phyloP scores from a whole-genome alignment of 2,113 vertebrate genomes.

The Ardeotis arabs region DNA sequence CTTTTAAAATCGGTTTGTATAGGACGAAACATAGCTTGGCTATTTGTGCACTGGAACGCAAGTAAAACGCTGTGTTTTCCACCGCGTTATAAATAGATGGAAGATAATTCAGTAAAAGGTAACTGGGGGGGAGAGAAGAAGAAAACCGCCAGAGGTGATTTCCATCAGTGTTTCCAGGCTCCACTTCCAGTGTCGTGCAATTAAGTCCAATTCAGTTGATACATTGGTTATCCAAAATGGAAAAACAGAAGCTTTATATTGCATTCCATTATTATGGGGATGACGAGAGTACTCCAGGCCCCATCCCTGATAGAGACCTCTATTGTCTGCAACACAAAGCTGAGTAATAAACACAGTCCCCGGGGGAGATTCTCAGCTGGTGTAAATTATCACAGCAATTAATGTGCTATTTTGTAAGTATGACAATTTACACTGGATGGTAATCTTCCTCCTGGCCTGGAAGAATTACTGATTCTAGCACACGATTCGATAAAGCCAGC shows the following conservation, averaged over 20 bases:
- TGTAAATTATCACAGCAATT: slow-evolving; percentile 62
- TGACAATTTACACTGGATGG: slow-evolving; percentile 55
- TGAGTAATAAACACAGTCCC: slow-evolving; percentile 34
- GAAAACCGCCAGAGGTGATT: not conserved
- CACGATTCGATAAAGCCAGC: not conserved
- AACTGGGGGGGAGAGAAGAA: accelerated
- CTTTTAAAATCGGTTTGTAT: not conserved
- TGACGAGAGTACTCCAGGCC: slow-evolving; percentile 20
- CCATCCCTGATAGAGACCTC: not conserved
- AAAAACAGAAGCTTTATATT: slow-evolving; percentile 32
- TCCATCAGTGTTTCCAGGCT: not conserved
- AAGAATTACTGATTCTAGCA: slow-evolving; percentile 24
- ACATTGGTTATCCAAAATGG: not conserved
- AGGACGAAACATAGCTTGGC: not conserved
- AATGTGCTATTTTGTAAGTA: slow-evolving; percentile 54
- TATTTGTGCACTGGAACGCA: not conserved
- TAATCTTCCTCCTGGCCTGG: slow-evolving; percentile 53
- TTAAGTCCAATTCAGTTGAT: slow-evolving; percentile 9
- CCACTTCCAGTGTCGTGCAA: not conserved
- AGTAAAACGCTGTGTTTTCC: not conserved
- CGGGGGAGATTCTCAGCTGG: slow-evolving; percentile 32
- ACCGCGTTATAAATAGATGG: not conserved
- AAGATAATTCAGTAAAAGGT: not conserved
- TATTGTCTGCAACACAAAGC: slow-evolving; percentile 50
- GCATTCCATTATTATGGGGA: not conserved